Conservation (phyloP, 2,888 invertebrate genomes). For the Tenthredo notha region DNA sequence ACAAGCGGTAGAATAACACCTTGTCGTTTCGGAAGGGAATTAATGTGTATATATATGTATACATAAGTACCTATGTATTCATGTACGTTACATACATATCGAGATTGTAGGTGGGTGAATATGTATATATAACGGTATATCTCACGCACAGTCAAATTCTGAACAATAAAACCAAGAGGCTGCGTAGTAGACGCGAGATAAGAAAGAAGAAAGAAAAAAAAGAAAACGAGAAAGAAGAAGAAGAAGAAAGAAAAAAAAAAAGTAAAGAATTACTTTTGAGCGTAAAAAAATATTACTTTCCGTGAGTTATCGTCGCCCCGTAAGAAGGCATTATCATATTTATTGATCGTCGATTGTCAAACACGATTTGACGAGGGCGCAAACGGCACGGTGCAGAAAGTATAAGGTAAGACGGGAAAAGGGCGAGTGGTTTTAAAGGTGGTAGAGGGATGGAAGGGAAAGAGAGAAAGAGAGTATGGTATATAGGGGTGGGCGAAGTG, state of each 20-base stretch:
- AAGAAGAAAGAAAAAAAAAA: not conserved
- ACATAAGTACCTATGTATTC: not conserved
- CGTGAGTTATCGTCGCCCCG: constrained; percentile 29
- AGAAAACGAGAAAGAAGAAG: not conserved
- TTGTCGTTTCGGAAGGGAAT: not conserved
- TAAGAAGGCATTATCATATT: constrained; percentile 45
- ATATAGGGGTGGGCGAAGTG: not conserved
- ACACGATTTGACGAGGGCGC: constrained; percentile 24
- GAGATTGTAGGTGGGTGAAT: not conserved
- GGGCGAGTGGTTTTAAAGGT: not conserved
- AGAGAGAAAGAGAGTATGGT: not conserved
- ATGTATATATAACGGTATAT: not conserved
- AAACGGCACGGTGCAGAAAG: not conserved
- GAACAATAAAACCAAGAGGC: constrained; percentile 10
- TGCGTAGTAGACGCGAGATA: not conserved
- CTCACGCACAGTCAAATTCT: not conserved
- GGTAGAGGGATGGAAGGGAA: not conserved
- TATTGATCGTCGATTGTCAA: constrained; percentile 48
- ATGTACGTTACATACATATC: not conserved
- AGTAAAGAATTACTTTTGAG: constrained; percentile 6
- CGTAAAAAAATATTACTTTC: constrained; percentile 19
- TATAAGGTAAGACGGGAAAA: not conserved
- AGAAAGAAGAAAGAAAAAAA: not conserved
- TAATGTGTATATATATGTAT: not conserved
- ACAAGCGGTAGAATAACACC: not conserved